Base-by-base conservation (phyloP, 2,888 invertebrate species). In the Rhamphomyia laevipes region DNA sequence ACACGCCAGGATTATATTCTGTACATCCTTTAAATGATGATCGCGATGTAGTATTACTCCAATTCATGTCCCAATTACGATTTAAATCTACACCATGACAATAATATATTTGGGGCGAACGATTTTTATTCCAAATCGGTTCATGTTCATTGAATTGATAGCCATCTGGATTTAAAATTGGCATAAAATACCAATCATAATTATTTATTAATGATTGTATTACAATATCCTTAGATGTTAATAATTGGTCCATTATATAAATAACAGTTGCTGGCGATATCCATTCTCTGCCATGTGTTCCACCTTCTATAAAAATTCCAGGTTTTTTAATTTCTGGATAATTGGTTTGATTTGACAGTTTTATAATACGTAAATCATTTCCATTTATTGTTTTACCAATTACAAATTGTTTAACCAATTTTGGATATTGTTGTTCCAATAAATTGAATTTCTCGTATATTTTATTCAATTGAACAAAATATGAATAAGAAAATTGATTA, bases 261-360 rank as follows among this genome's bases (percentile, higher is more conserved):
- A 81, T 77, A 0, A 78, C 65, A 0, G 80, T 73, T 0, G 82
- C 80, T 0, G 84, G 78, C 0, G 79, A 75, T 5, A 84, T 74
- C 84, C 84, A 90, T 66, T 90, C 90, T 43, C 88, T 77, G 0
- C 79, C 85, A 52, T 86, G 77, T 57, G 84, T 83, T 37, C 78
- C 78, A 31, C 68, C 77, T 60, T 82, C 81, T 49, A 82, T 69
- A 53, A 82, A 77, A 49, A 82, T 70, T 1, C 69, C 77, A 11
- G 23, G 23, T 27, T 27, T 27, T 9, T 9, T 27, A 27, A 21
- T 21, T 21, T 21, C 23, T 9, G 7, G 23, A 27, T 74, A 77
- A 56, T 75, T 74, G 16, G 63, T 63, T 2, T 64, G 58, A 13
- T 68, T 65, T 49, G 73, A 69, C 64, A 70, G 50, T 62, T 75